Base-by-base conservation (phyloP, 2,113 vertebrate species). In the Silurus glanis region DNA sequence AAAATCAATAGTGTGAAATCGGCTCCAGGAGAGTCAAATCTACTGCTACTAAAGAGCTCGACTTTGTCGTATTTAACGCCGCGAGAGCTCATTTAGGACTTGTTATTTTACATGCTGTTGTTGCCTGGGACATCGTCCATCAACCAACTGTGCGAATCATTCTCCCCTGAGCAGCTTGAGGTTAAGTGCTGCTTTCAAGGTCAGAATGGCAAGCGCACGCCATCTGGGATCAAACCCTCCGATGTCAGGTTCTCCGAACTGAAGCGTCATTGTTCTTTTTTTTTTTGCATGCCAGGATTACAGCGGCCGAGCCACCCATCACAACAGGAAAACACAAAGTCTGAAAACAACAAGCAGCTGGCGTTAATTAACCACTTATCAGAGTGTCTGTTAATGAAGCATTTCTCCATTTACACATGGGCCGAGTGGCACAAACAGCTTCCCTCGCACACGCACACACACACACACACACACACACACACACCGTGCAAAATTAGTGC, bases 351-450 rank as follows among this genome's bases (percentile, higher is more conserved):
- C 82, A 90, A 86, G 88, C 89, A 88, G 87, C 90, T 84, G 85
- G 87, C 93, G 92, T 91, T 94, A 94, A 94, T 94, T 90, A 91
- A 94, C 91, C 90, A 92, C 92, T 94, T 94, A 94, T 93, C 89
- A 21, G 85, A 76, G 88, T 90, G 88, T 85, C 88, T 88, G 87
- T 91, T 92, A 86, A 92, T 93, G 92, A 94, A 90, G 88, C 89
- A 87, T 90, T 90, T 90, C 88, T 91, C 87, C 86, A 90, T 91
- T 91, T 90, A 83, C 45, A 88, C 88, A 89, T 85, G 89, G 91
- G 86, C 88, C 88, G 85, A 90, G 67, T 90, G 88, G 89, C 88
- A 91, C 82, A 90, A 86, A 89, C 85, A 66, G 80, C 51, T 87
- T 87, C 25, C 59, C 71, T 78, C 45, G n/a, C 28, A 71, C 53